Evolutionary conservation across 2,113 vertebrate genomes (phyloP).

Genomic region (Castor canadensis): DNA sequence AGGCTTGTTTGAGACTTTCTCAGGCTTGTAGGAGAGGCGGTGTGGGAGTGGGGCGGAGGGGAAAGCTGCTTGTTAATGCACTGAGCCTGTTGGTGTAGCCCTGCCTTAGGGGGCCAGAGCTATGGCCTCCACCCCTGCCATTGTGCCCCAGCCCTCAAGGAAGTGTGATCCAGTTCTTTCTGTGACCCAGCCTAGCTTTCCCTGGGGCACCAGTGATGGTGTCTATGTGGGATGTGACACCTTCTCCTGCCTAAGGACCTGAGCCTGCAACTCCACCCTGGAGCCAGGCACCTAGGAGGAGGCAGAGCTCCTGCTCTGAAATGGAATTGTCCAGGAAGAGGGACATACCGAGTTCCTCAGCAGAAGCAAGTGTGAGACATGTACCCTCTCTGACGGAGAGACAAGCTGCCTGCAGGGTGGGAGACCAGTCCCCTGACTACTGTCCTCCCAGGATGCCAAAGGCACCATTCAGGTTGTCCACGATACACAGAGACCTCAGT

Average conservation of each 20-base stretch:
- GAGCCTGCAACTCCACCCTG: background rate
- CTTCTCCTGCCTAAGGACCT: background rate
- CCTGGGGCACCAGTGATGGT: background rate
- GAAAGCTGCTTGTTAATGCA: background rate
- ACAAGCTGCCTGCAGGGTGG: background rate
- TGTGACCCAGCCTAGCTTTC: background rate
- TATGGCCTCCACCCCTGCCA: background rate
- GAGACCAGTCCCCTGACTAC: background rate
- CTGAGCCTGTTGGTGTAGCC: background rate
- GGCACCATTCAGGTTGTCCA: background rate
- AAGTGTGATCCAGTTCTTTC: background rate
- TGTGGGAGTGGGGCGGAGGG: background rate
- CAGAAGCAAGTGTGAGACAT: background rate
- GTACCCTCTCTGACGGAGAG: rapidly evolving
- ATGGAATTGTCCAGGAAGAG: background rate
- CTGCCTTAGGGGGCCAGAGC: background rate
- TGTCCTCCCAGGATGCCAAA: too few species aligned
- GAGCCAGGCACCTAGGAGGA: background rate
- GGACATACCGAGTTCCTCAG: background rate
- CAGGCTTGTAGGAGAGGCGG: background rate
- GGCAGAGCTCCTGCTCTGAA: background rate
- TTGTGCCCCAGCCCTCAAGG: background rate
- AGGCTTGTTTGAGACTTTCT: background rate
- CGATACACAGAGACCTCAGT: background rate
- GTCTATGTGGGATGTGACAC: background rate